Evolutionary conservation across 2,888 invertebrate genomes (phyloP).

Genomic region (Sipha maydis): DNA sequence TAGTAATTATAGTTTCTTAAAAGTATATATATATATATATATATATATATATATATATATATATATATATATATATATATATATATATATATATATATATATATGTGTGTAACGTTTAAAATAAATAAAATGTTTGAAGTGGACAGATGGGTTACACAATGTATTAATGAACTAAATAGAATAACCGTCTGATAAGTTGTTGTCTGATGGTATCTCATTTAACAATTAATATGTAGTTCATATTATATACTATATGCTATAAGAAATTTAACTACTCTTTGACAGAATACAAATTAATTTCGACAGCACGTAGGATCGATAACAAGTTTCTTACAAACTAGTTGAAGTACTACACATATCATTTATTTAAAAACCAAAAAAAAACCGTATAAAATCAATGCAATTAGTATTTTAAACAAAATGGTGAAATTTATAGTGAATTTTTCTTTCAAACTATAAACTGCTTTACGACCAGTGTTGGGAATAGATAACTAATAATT

Average conservation of each 20-base stretch:
- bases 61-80: too few relatives aligned
- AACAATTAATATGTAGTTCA: slow-evolving; percentile 28
- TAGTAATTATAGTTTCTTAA: background rate
- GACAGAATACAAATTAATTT: slow-evolving; percentile 46
- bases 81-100: too few relatives aligned
- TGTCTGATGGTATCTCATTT: slow-evolving; percentile 11
- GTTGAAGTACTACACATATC: background rate
- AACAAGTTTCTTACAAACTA: slow-evolving; percentile 32
- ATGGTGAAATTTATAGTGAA: background rate
- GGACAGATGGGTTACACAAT: background rate
- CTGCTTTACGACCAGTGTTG: too few relatives aligned
- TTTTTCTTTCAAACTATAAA: background rate
- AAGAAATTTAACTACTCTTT: slow-evolving; percentile 15
- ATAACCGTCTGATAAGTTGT: slow-evolving; percentile 1
- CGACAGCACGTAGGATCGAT: slow-evolving; percentile 35
- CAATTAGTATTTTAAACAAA: background rate
- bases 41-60: too few relatives aligned
- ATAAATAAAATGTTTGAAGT: slow-evolving; percentile 10
- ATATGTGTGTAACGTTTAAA: background rate
- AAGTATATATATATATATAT: too few relatives aligned
- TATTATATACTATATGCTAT: background rate
- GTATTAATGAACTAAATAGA: background rate
- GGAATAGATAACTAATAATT: too few relatives aligned
- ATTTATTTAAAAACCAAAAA: background rate
- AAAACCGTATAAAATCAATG: background rate